Conservation (phyloP, 2,797 vertebrate genomes). For the Diplodus sargus region DNA sequence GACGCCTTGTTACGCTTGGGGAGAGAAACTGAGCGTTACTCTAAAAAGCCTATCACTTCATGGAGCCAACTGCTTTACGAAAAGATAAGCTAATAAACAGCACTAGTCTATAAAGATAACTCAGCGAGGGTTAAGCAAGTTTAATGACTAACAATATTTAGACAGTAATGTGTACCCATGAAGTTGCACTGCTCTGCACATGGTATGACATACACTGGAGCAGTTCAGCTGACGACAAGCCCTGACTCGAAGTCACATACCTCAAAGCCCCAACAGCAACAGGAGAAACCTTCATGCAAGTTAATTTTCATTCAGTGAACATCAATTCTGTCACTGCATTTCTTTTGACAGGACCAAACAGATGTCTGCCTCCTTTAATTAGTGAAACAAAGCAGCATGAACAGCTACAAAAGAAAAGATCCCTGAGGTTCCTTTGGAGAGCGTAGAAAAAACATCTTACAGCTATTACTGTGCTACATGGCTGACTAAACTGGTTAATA, state of each 20-base stretch:
- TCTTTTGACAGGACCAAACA: constrained; percentile 24
- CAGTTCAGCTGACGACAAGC: background rate
- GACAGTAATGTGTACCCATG: background rate
- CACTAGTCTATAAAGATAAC: background rate
- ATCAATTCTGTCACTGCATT: background rate
- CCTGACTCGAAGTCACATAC: background rate
- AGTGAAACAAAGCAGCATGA: constrained; percentile 26
- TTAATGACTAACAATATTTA: constrained; percentile 1
- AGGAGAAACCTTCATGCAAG: background rate
- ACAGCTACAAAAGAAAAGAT: constrained; percentile 2
- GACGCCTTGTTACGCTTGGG: constrained; percentile 88
- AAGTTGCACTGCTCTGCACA: background rate
- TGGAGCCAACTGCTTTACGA: background rate
- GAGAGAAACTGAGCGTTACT: constrained; percentile 1
- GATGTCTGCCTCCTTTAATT: constrained; percentile 24
- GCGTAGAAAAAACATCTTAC: background rate
- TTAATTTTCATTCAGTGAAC: background rate
- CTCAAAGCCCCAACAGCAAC: background rate
- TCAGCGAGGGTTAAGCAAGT: background rate
- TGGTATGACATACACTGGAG: background rate
- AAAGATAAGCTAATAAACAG: constrained; percentile 25
- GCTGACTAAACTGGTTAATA: background rate
- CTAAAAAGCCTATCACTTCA: background rate
- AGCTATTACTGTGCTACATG: background rate
- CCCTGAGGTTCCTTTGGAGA: constrained; percentile 4